These are phyloP conservation scores for Enteromius thamalakanensis DNA, from an alignment of 2,797 vertebrate genomes.

Conservation along the genomic window DNA sequence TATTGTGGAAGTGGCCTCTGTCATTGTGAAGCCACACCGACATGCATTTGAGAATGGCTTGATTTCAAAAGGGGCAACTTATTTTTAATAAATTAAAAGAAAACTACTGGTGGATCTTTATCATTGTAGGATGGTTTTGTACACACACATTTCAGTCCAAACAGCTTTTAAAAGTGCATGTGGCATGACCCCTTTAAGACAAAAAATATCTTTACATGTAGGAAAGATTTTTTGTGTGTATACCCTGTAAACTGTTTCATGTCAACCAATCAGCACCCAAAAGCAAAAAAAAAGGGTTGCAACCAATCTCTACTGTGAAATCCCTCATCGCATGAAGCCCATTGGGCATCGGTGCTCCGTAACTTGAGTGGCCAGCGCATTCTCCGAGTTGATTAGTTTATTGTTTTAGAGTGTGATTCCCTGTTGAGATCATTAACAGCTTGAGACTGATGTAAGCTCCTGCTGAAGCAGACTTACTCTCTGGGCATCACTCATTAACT, in stretches of 20 bases:
- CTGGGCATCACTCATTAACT: constrained; percentile 71
- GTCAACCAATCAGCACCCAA: constrained; percentile 47
- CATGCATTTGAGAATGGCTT: no score
- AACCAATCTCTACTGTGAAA: constrained; percentile 35
- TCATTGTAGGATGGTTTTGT: no score
- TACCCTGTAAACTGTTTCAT: constrained; percentile 34
- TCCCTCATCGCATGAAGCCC: constrained; percentile 54
- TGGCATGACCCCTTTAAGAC: background rate
- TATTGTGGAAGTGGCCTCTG: no score
- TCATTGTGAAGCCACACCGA: no score
- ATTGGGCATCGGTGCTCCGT: constrained; percentile 48
- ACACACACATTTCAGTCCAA: no score
- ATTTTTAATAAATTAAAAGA: no score
- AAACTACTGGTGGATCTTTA: no score
- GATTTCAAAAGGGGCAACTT: no score
- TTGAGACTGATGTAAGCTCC: constrained; percentile 63
- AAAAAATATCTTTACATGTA: background rate
- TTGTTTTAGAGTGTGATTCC: constrained; percentile 65
- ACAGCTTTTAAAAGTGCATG: no score
- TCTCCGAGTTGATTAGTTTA: constrained; percentile 62
- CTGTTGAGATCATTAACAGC: constrained; percentile 72
- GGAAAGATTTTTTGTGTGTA: background rate
- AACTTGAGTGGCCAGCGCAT: constrained; percentile 47
- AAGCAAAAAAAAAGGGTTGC: background rate
- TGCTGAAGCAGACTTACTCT: constrained; percentile 68